phyloP scores from a whole-genome alignment of 2,113 vertebrate genomes.

The Capreolus pygargus region DNA sequence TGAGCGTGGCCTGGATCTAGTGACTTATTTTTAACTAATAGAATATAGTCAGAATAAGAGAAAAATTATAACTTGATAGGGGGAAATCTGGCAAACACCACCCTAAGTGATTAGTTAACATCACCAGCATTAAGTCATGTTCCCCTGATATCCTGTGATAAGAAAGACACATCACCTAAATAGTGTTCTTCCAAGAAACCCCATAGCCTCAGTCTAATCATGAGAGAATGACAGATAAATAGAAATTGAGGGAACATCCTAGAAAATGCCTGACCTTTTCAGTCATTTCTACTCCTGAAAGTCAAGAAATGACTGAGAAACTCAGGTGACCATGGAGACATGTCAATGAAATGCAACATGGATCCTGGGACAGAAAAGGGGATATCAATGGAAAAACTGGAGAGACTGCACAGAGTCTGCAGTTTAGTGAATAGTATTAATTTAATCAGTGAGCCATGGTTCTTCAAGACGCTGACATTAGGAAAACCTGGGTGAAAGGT shows the following conservation, averaged over 20 bases:
- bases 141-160: not conserved
- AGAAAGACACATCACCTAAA: not conserved
- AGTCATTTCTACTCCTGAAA: not conserved
- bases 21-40: not conserved
- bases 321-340: not conserved
- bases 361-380: not conserved
- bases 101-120: not conserved
- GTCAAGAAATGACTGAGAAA: constrained; percentile 16
- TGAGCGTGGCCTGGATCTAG: not conserved
- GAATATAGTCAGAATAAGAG: not conserved
- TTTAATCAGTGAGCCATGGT: not conserved
- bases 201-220: not conserved
- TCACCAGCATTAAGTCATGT: not conserved
- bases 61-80: not conserved
- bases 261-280: not conserved
- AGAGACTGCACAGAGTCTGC: not conserved
- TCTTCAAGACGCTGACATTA: not conserved
- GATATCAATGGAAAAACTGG: not conserved
- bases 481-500: not conserved
- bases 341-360: not conserved
- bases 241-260: not conserved
- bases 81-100: not conserved
- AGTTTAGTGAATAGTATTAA: not conserved
- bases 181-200: not conserved
- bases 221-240: not conserved